Evolutionary conservation across 2,113 vertebrate genomes (phyloP), one percentile per base, ranked within the genome.

Genomic region (Oplegnathus fasciatus): DNA sequence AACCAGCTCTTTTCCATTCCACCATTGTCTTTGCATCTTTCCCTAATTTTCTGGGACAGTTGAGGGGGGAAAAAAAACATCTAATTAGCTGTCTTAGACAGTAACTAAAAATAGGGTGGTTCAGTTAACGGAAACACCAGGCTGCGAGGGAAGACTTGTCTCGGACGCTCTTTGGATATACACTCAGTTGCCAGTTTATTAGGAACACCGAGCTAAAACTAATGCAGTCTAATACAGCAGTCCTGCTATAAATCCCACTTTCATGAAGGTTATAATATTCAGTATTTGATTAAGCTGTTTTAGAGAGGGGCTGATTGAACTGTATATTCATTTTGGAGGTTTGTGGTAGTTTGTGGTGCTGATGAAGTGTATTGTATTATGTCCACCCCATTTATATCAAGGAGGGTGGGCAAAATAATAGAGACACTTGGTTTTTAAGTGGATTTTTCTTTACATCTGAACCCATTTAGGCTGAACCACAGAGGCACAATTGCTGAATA

Each of bases 11-110:
- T 55, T 50, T n/a, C n/a, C 10, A 64, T n/a, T 42, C 42, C 28
- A 34, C 24, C 42, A n/a, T 5, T 64, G 24, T 48, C 32, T 64
- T 60, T 82, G 52, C 44, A n/a, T 50, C n/a, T 78, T 46, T 66
- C 17, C 8, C 5, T 14, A 10, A 9, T 17, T 48, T 7, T 67
- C n/a, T 69, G 26, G 20, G 15, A 52, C 48, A 44, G 42, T 54
- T 32, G 5, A 60, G 32, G 15, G 50, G 28, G 40, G 24, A 60
- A 48, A 48, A 26, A 60, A 48, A 64, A 44, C 2, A 5, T 42
- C 26, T 2, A 75, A 74, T 80, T 60, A 73, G 11, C 46, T n/a
- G 58, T 40, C 17, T 48, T 46, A 22, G 32, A 77, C 50, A 24
- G 1, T 8, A 17, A 48, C 50, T 60, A 61, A 78, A 82, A 86